A percentile compares a stretch with the other conserved stretches of the same genome.
Conservation (phyloP, 2,113 vertebrate genomes). For the Empidonax alnorum region DNA sequence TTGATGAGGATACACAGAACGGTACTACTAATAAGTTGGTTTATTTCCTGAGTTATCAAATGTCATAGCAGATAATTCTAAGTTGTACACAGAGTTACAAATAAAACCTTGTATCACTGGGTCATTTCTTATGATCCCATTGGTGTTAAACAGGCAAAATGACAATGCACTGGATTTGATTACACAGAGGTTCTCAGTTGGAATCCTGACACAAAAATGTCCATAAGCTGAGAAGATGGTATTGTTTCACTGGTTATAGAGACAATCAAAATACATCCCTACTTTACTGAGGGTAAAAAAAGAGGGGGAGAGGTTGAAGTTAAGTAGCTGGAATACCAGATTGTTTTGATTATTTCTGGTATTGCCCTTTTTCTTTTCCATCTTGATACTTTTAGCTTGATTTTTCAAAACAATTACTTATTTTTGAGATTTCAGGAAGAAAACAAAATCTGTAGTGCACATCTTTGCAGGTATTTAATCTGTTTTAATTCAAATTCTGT, state of each 20-base stretch:
- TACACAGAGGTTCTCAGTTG: neutral
- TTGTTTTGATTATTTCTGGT: neutral
- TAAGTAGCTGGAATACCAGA: neutral
- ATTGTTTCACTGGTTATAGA: neutral
- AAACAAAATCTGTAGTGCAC: constrained; percentile 26
- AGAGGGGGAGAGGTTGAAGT: neutral
- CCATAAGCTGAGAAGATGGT: neutral
- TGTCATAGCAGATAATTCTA: constrained; percentile 9
- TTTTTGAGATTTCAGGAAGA: neutral
- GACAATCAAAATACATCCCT: neutral
- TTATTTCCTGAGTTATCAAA: constrained; percentile 55
- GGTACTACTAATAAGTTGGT: neutral
- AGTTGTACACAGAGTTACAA: neutral
- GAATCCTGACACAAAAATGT: neutral
- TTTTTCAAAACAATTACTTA: neutral
- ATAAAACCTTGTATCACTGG: neutral
- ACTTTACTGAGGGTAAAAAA: neutral
- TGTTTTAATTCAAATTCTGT: constrained; percentile 65
- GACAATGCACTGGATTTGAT: neutral
- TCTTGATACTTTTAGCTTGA: neutral
- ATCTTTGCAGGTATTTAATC: constrained; percentile 46
- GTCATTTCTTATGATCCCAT: neutral
- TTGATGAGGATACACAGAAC: neutral
- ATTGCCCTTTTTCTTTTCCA: neutral
- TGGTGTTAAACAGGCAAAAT: constrained; percentile 5